A percentile compares a stretch with the other conserved stretches of the same genome.
Evolutionary conservation across 2,888 invertebrate genomes (phyloP).

Genomic region (Lagria hirta): DNA sequence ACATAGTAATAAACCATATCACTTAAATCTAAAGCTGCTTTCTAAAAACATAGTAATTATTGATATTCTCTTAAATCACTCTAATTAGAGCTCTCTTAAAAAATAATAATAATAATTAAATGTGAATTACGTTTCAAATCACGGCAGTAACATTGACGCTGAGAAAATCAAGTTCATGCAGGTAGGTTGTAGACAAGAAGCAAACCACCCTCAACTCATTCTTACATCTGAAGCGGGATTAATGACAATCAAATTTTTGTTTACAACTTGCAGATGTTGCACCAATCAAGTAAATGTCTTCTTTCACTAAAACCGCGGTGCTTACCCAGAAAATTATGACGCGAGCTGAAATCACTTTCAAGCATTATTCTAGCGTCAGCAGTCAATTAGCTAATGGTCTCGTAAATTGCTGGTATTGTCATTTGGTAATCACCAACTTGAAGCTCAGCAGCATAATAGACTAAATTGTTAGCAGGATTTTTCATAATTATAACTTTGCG

Average conservation of each 20-base stretch:
- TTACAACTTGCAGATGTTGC: constrained; percentile 1
- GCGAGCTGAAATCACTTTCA: constrained; percentile 7
- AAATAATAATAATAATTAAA: constrained; percentile 22
- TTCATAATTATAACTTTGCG: no score
- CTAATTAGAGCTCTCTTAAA: constrained; percentile 19
- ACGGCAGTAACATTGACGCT: constrained; percentile 20
- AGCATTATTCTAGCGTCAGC: constrained; percentile 38
- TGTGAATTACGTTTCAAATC: no score
- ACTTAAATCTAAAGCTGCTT: constrained; percentile 32
- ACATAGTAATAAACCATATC: constrained; percentile 38
- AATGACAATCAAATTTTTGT: background rate
- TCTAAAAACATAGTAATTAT: constrained; percentile 28
- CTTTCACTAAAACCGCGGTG: constrained; percentile 11
- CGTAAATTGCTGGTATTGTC: constrained; percentile 47
- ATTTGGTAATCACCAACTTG: constrained; percentile 32
- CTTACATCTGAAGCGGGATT: no score
- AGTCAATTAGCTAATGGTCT: constrained; percentile 49
- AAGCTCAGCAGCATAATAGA: constrained; percentile 2
- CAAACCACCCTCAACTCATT: constrained; percentile 7
- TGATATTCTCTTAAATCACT: constrained; percentile 25
- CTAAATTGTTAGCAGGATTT: no score
- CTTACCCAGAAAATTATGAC: constrained; percentile 21
- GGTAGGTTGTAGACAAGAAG: constrained; percentile 11
- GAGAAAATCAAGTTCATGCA: constrained; percentile 14
- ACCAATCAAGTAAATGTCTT: constrained; percentile 5